Evolutionary conservation across 2,113 vertebrate genomes (phyloP).

Genomic region (Ictalurus punctatus): DNA sequence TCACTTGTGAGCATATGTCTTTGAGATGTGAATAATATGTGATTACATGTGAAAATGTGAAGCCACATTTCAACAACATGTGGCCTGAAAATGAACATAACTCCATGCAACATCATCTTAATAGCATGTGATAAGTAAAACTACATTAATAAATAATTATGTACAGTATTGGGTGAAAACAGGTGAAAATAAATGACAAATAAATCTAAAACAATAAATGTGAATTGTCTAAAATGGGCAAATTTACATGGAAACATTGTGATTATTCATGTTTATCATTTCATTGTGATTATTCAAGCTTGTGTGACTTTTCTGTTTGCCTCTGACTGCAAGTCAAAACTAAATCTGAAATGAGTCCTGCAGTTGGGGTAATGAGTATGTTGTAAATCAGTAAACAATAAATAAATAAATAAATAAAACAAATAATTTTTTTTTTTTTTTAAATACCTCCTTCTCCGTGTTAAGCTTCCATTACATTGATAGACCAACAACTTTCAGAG

Average conservation of each 20-base stretch:
- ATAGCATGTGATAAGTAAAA: neutral
- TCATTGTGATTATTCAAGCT: neutral
- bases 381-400: neutral
- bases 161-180: neutral
- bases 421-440: neutral
- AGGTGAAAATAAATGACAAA: neutral
- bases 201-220: neutral
- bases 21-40: neutral
- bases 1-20: no score
- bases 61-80: neutral
- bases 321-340: no score
- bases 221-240: neutral
- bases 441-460: neutral
- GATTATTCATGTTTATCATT: neutral
- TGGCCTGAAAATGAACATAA: neutral
- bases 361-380: neutral
- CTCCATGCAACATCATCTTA: neutral
- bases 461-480: neutral
- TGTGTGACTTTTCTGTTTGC: neutral
- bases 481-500: neutral
- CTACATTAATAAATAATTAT: neutral
- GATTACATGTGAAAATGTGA: neutral
- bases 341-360: no score
- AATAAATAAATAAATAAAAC: neutral
- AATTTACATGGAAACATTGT: neutral